Base-by-base conservation (phyloP, 2,888 invertebrate species). In the Coelogynopora nodosa region DNA sequence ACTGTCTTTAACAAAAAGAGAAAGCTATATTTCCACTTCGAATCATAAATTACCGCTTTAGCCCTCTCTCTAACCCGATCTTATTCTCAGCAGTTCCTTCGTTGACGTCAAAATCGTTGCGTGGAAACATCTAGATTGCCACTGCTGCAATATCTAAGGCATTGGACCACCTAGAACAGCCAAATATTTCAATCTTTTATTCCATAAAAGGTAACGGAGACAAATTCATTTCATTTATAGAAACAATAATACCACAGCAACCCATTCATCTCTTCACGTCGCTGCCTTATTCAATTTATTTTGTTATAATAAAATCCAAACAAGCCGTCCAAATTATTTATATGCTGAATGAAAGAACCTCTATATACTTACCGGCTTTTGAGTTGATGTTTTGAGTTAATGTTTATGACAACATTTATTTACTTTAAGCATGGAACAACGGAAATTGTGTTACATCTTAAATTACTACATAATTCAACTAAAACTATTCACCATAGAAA, bases 41-140 rank as follows among this genome's bases (percentile, higher is more conserved):
- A 74, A 74, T 74, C 74, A 74, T 74, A 74, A 74, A 74, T 74
- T 74, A 74, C 74, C 74, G 74, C 74, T 74, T 74, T 5, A 74
- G 74, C 5, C 27, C 74, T 23, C 27, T 2, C 2, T 74, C 5
- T 23, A 5, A 2, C 23, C 74, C 23, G 2, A 23, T 74, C 5
- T 74, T 74, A 5, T 74, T 23, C 23, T 74, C 5, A 13, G 23
- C 5, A 26, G 27, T 74, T 5, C 2, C 74, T 74, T 74, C 2
- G 27, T 26, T 74, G 74, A 74, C 74, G 27, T 74, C 27, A 74
- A 74, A 74, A 74, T 26, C 74, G 2, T 74, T 26, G 74, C 74
- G 74, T 74, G 74, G 74, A 74, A 26, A 23, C 2, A 23, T 5
- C 74, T 74, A 2, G 23, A 13, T 13, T 23, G 74, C 74, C 5